phyloP scores from a whole-genome alignment of 1,140 invertebrate species.

The Sipha flava region DNA sequence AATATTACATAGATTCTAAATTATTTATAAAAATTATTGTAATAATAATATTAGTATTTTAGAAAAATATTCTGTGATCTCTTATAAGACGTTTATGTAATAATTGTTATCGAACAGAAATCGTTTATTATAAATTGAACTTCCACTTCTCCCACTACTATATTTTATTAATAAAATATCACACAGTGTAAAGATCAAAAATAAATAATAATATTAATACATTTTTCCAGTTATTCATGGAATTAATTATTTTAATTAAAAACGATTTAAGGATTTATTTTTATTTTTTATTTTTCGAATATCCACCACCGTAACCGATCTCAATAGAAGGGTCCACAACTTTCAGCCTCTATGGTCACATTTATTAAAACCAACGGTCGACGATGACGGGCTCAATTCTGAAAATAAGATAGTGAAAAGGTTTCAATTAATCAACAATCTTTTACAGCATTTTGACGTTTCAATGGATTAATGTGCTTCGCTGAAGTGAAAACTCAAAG shows the following conservation, averaged over 20 bases:
- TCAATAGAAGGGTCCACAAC: background rate
- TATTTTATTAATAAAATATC: too few species aligned
- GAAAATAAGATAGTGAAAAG: constrained; percentile 14
- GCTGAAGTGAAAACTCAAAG: background rate
- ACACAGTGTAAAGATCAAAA: background rate
- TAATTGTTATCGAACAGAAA: constrained; percentile 1
- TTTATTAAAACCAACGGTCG: background rate
- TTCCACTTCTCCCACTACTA: background rate
- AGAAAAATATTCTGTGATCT: constrained; percentile 9
- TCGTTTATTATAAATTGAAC: constrained; percentile 10
- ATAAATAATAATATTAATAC: background rate
- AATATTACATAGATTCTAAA: constrained; percentile 7
- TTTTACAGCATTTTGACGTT: constrained; percentile 26
- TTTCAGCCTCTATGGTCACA: background rate
- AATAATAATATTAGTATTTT: background rate
- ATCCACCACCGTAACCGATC: background rate
- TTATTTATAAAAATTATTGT: background rate
- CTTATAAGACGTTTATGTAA: constrained; percentile 2
- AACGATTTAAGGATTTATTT: background rate
- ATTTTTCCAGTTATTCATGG: background rate
- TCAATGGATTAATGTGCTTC: constrained; percentile 25
- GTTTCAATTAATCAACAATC: constrained; percentile 27
- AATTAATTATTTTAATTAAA: background rate
- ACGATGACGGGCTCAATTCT: background rate
- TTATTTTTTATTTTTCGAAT: background rate